A percentile compares a stretch with the other conserved stretches of the same genome.
Evolutionary conservation across 2,888 invertebrate species (phyloP).

Genomic region (Cynaeus angustus): DNA sequence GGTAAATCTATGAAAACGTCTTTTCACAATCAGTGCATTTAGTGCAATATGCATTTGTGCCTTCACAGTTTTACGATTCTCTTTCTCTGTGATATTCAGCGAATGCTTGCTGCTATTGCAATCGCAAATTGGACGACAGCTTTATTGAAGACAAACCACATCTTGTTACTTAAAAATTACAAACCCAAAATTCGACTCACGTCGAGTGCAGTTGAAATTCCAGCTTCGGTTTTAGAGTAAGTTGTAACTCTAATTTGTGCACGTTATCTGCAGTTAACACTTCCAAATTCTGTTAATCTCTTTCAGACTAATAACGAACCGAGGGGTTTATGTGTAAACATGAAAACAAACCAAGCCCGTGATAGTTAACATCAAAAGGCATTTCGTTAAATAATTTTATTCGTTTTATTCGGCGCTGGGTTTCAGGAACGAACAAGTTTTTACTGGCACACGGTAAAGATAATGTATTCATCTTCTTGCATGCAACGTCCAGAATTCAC

Average conservation of each 20-base stretch:
- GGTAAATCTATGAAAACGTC: too few relatives aligned
- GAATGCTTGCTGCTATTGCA: too few relatives aligned
- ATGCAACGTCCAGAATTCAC: background rate
- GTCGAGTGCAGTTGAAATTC: slow-evolving; percentile 13
- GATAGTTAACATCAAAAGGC: too few relatives aligned
- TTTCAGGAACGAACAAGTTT: background rate
- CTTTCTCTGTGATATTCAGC: too few relatives aligned
- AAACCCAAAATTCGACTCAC: background rate
- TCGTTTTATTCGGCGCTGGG: background rate
- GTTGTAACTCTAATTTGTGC: slow-evolving; percentile 20
- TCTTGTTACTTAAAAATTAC: too few relatives aligned
- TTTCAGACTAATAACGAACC: slow-evolving; percentile 28
- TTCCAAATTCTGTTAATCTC: slow-evolving; percentile 41
- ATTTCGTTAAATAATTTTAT: too few relatives aligned
- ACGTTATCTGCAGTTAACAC: slow-evolving; percentile 38
- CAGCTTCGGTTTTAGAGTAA: slow-evolving; percentile 15
- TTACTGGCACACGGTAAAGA: slow-evolving; percentile 14
- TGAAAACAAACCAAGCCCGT: slow-evolving; percentile 4
- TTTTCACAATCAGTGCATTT: too few relatives aligned
- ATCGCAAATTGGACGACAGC: too few relatives aligned
- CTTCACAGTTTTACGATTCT: too few relatives aligned
- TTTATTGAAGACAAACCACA: too few relatives aligned
- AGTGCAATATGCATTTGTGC: too few relatives aligned
- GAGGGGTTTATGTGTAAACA: slow-evolving; percentile 6
- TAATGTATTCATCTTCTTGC: slow-evolving; percentile 15